These are phyloP conservation scores for Chiloscyllium plagiosum DNA, from an alignment of 2,113 vertebrate species.

Conservation along the genomic window DNA sequence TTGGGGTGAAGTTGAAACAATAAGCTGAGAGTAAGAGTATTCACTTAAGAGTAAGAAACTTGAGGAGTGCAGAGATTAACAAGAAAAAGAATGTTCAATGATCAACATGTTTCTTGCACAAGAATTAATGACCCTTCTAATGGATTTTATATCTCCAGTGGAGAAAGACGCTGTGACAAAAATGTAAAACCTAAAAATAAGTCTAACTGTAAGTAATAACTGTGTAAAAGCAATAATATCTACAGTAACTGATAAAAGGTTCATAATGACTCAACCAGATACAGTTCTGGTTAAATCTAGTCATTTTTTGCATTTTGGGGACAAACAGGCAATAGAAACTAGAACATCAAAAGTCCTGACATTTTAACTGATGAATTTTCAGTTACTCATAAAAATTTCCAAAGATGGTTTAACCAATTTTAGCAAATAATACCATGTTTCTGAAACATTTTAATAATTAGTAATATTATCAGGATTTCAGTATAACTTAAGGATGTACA, in stretches of 20 bases:
- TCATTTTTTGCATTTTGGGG: conserved; percentile 26
- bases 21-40: neutral
- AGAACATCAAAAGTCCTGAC: conserved; percentile 24
- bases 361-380: conserved; percentile 17
- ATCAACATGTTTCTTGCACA: neutral
- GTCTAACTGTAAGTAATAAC: neutral
- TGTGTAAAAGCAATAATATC: conserved; percentile 15
- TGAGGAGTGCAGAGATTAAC: neutral
- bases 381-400: conserved; percentile 29
- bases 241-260: neutral
- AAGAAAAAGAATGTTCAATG: neutral
- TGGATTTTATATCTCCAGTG: neutral
- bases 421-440: conserved; percentile 3
- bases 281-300: conserved; percentile 7
- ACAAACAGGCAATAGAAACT: conserved; percentile 7
- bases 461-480: neutral
- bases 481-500: neutral
- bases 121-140: neutral
- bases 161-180: neutral
- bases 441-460: neutral
- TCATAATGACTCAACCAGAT: conserved; percentile 15
- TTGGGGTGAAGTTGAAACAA: neutral
- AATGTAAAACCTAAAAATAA: neutral
- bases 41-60: neutral
- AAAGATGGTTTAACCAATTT: neutral